These are phyloP conservation scores for Uromys caudimaculatus DNA, from an alignment of 2,797 vertebrate species.

Conservation along the genomic window DNA sequence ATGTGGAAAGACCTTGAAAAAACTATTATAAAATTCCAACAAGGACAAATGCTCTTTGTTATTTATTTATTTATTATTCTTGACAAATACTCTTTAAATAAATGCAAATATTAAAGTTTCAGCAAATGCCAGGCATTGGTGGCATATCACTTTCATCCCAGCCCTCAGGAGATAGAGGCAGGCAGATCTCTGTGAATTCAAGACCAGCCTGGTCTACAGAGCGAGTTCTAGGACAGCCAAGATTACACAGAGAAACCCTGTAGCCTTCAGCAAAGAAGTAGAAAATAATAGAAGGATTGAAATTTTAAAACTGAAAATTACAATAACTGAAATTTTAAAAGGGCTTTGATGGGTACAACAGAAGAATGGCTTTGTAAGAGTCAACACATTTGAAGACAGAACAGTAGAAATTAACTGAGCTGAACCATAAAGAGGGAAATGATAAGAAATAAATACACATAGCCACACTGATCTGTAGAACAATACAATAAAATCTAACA, in stretches of 20 bases:
- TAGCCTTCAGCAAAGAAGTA: conserved; percentile 19
- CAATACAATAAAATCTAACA: conserved; percentile 30
- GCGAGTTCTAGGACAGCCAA: background rate
- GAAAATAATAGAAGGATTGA: background rate
- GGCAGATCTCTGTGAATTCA: background rate
- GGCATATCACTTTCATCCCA: background rate
- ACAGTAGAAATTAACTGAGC: conserved; percentile 2
- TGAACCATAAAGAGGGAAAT: conserved; percentile 41
- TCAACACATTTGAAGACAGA: conserved; percentile 29
- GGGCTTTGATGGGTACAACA: background rate
- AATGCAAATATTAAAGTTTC: conserved; percentile 7
- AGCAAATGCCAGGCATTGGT: background rate
- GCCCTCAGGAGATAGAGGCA: background rate
- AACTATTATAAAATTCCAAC: conserved; percentile 3
- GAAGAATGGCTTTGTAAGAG: conserved; percentile 19
- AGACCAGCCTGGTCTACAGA: background rate
- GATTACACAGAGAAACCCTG: background rate
- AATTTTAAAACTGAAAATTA: conserved; percentile 43
- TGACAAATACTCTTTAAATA: conserved; percentile 36
- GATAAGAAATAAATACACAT: conserved; percentile 34
- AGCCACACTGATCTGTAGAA: background rate
- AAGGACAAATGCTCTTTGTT: conserved; percentile 10
- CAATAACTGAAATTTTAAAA: conserved; percentile 29
- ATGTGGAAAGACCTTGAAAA: conserved; percentile 40
- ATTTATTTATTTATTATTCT: background rate